Base-by-base conservation (phyloP, 2,888 invertebrate species). In the Drosophila quinaria region DNA sequence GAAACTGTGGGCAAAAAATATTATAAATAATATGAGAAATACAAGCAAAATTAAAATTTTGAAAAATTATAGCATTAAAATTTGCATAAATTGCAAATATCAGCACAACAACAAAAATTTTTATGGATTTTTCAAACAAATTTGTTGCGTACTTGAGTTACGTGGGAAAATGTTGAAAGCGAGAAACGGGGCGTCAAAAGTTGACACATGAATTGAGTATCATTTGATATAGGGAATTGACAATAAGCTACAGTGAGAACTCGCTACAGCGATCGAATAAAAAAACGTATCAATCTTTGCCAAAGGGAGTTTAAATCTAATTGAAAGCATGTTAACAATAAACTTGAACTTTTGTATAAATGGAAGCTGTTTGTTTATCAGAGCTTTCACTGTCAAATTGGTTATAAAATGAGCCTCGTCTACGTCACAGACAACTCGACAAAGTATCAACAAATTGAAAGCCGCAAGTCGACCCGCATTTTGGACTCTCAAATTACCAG, bases 401-500 rank as follows among this genome's bases (percentile, higher is more conserved):
- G 15, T 59, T 29, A 41, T 13, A 39, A 55, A 62, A 39, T 51
- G 65, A 54, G 72, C 19, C 17, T n/a, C 15, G 39, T 33, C 31
- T 35, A 41, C 33, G 42, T 35, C 39, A 47, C 22, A 61, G 47
- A 49, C 39, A 37, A 44, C 41, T 54, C 70, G 56, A 64, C 69
- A 41, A 60, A 56, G 74, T 69, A 80, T 65, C 67, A 64, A 72
- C 84, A 84, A 78, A 78, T 81, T 50, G 69, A 71, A 81, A 70
- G 84, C 87, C 69, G 56, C 73, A 69, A 80, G 63, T 80, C 72
- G 59, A 65, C 72, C 85, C 81, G 83, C 87, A 87, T 70, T 70
- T 70, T 9, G 42, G 49, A 61, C 80, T 84, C 81, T 84, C 87
- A 78, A 78, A 89, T 84, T 87, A 70, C 87, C n/a, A 44, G 22